Conservation (phyloP, 1,140 invertebrate genomes). For the Dreissena polymorpha region DNA sequence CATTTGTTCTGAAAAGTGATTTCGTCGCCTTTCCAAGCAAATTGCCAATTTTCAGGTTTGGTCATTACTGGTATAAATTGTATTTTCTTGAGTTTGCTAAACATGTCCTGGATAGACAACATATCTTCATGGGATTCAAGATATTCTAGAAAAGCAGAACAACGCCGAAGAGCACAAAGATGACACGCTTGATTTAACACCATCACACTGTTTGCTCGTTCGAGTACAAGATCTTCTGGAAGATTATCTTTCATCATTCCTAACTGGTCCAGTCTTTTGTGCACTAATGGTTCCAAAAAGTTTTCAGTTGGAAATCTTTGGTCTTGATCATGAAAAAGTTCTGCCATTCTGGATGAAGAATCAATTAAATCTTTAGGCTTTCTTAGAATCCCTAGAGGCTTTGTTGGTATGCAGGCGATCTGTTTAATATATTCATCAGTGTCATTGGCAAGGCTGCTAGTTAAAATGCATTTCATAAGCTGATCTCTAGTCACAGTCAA, state of each 20-base stretch:
- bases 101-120: neutral
- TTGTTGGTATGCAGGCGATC: slow-evolving; percentile 38
- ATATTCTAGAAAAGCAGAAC: slow-evolving; percentile 21
- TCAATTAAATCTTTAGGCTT: slow-evolving; percentile 36
- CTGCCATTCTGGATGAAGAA: slow-evolving; percentile 6
- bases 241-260: slow-evolving; percentile 54
- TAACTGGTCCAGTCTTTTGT: slow-evolving; percentile 3
- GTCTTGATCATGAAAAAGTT: slow-evolving; percentile 24
- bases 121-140: neutral
- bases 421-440: neutral
- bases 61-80: slow-evolving; percentile 53
- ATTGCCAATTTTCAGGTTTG: slow-evolving; percentile 51
- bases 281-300: slow-evolving; percentile 11
- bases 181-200: slow-evolving; percentile 31
- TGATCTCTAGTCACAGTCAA: neutral
- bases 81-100: slow-evolving; percentile 16
- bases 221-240: slow-evolving; percentile 32
- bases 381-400: slow-evolving; percentile 21
- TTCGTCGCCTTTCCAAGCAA: slow-evolving; percentile 49
- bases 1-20: too few relatives aligned
- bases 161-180: slow-evolving; percentile 30
- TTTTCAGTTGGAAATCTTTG: slow-evolving; percentile 17
- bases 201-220: slow-evolving; percentile 44
- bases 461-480: too few relatives aligned
- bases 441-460: too few relatives aligned